phyloP scores from a whole-genome alignment of 2,888 invertebrate species.

The Penaeus monodon region DNA sequence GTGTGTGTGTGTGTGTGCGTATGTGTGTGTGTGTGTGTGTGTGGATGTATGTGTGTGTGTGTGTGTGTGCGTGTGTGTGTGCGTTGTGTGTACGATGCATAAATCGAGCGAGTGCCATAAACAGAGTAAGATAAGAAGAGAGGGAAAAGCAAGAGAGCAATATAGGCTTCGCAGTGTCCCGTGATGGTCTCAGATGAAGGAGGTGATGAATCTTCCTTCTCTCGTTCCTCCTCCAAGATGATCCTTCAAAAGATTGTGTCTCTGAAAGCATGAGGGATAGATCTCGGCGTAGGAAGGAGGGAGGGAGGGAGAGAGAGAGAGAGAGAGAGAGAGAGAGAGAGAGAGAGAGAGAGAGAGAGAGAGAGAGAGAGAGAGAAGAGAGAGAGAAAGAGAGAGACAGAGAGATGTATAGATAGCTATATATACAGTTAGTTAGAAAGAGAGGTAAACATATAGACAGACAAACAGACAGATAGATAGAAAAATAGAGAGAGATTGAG shows the following conservation, averaged over 20 bases:
- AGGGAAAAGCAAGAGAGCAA: no score
- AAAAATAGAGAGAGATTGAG: no score
- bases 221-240: not conserved
- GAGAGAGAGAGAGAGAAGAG: not conserved
- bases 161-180: no score
- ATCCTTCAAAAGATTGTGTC: not conserved
- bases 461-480: no score
- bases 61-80: no score
- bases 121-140: no score
- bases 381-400: not conserved
- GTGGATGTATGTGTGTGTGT: no score
- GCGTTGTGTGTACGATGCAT: not conserved
- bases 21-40: no score
- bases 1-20: not conserved
- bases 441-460: no score
- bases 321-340: not conserved
- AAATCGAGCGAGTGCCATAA: not conserved
- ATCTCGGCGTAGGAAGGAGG: not conserved
- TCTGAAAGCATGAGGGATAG: slow-evolving; percentile 7
- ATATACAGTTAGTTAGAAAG: no score
- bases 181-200: no score
- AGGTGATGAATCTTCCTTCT: not conserved
- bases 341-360: slow-evolving; percentile 9
- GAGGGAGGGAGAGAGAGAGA: not conserved
- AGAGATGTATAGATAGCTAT: no score